Base-by-base conservation (phyloP, 2,797 vertebrate genomes). In the Pangasius larnaudii region DNA sequence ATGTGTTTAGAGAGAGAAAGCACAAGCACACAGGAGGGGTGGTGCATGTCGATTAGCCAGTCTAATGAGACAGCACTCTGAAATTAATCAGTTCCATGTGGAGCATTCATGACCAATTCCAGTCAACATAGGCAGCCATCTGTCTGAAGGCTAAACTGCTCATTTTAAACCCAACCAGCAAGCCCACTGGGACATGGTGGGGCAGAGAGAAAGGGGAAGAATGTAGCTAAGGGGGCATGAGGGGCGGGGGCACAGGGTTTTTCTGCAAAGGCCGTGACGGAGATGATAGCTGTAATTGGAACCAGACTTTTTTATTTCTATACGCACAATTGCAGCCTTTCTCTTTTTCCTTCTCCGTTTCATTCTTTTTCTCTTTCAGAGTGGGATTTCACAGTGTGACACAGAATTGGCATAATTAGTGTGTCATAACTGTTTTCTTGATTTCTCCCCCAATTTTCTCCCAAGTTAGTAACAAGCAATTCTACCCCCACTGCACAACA, bases 11-110 rank as follows among this genome's bases (percentile, higher is more conserved):
- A 84, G 18, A 67, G 42, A 84, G 39, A 84, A 84, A 67, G 42
- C 59, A 22, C 63, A 84, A 84, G 61, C 61, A 84, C 3, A n/a
- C 42, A 33, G n/a, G n/a, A 67, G 80, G 46, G 27, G 80, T 63
- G 85, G 88, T 77, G 77, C 74, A 86, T 91, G 94, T 94, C 92
- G 92, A 96, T 97, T 96, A 96, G 93, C 92, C 93, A 91, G 1
- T 89, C 93, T 96, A 96, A 97, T 96, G 95, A 96, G 94, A 94
- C 92, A 93, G 94, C 93, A 93, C 93, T 95, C 95, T 95, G 95
- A 94, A 94, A 96, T 96, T 94, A 96, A 96, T 96, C 93, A 95
- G 90, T 91, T 94, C 94, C 96, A 95, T 95, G 94, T 95, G 96
- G 94, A 93, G 92, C 92, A 94, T 95, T 95, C 94, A 91, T 88